phyloP scores from a whole-genome alignment of 1,140 invertebrate species.

The Drosophila insularis region DNA sequence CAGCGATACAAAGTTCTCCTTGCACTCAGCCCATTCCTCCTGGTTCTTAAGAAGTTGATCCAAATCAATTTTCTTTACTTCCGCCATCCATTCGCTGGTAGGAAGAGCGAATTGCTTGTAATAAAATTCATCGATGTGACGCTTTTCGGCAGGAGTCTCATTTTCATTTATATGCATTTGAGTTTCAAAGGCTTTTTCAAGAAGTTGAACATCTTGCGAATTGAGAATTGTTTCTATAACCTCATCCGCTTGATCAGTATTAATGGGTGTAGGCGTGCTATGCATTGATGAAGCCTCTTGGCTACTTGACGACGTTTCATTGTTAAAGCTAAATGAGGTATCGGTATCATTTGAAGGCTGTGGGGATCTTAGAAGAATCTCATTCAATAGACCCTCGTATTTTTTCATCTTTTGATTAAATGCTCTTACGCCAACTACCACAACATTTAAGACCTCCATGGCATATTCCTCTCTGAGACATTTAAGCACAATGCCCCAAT shows the following conservation, averaged over 20 bases:
- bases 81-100: conserved; percentile 84
- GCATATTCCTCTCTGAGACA: conserved; percentile 88
- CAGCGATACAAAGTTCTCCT: conserved; percentile 85
- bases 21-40: conserved; percentile 85
- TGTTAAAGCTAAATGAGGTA: conserved; percentile 1
- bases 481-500: conserved; percentile 86
- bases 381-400: conserved; percentile 59
- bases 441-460: conserved; percentile 86
- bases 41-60: conserved; percentile 84
- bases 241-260: conserved; percentile 54
- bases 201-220: conserved; percentile 84
- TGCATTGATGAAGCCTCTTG: not conserved
- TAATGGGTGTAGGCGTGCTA: conserved; percentile 13
- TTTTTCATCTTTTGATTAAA: conserved; percentile 83
- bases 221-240: conserved; percentile 84
- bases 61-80: conserved; percentile 84
- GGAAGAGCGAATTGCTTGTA: conserved; percentile 80
- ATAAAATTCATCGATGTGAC: conserved; percentile 75
- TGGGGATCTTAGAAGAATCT: conserved; percentile 47
- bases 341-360: conserved; percentile 5
- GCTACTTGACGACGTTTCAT: not conserved
- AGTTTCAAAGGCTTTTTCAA: conserved; percentile 84
- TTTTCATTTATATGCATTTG: conserved; percentile 60
- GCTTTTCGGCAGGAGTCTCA: conserved; percentile 36
- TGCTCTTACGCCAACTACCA: conserved; percentile 84